Base-by-base conservation (phyloP, 2,113 vertebrate genomes). In the Brienomyrus brachyistius region DNA sequence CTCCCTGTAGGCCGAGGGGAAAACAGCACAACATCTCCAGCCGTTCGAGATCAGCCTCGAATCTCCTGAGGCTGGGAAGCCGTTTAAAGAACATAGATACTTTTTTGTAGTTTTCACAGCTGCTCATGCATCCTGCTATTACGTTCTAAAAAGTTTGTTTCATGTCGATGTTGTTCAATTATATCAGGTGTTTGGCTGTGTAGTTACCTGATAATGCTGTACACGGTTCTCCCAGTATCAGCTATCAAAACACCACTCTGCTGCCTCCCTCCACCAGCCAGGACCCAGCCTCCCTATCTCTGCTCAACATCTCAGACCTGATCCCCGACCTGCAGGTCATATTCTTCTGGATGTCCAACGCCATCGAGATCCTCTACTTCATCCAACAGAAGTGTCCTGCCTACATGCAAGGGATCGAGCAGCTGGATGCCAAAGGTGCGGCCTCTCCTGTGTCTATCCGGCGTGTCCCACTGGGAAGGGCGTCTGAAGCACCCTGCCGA, bases 301-400 rank as follows among this genome's bases (percentile, higher is more conserved):
- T 94, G 89, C 95, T 97, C 88, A 94, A 95, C 92, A 95, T 99
- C 95, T 94, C 97, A 0, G 97, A 98, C 93, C 94, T 99, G 90
- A 94, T 97, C 31, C 98, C 98, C 0, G 98, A 99, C 92, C 95
- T 99, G 90, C 98, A 98, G 95, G 97, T 97, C 91, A 94, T 99
- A 77, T 95, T 99, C 92, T 98, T 99, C 95, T 99, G 98, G 98
- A 99, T 99, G 98, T 96, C 98, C 83, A 99, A 99, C 11, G 95
- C 97, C 92, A 97, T 99, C 0, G 98, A 99, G 95, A 96, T 99
- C 88, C 96, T 99, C 21, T 99, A 98, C 95, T 99, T 99, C 1
- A 93, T 97, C 89, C 98, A 99, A 93, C 98, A 99, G 95, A 96
- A 96, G 90, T 97, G 96, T 0, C 98, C 98, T 0, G 92, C 96